Evolutionary conservation across 2,888 invertebrate species (phyloP).

Genomic region (Pterostichus madidus): DNA sequence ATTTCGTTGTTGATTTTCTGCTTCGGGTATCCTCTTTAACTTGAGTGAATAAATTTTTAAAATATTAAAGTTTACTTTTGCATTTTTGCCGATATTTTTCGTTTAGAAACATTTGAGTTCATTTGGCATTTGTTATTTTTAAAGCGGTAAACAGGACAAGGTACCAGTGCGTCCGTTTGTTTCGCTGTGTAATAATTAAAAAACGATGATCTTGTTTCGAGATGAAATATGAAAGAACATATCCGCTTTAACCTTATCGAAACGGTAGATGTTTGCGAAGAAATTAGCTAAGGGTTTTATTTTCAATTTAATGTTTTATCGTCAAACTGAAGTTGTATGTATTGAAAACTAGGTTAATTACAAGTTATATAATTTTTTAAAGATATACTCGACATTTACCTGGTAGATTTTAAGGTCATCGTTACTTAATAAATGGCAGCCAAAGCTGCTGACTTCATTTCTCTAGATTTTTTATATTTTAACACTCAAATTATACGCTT

Average conservation of each 20-base stretch:
- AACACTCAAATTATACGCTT: no score
- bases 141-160: slow-evolving; percentile 44
- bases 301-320: slow-evolving; percentile 52
- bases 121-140: slow-evolving; percentile 48
- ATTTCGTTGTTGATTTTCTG: not conserved
- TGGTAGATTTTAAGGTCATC: not conserved
- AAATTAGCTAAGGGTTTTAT: slow-evolving; percentile 54
- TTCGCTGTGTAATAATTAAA: slow-evolving; percentile 21
- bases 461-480: no score
- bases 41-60: slow-evolving; percentile 2
- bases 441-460: no score
- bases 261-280: slow-evolving; percentile 48
- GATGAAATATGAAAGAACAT: slow-evolving; percentile 40
- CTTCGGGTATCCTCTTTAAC: slow-evolving; percentile 9
- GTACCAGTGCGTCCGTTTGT: slow-evolving; percentile 15
- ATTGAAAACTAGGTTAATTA: slow-evolving; percentile 27
- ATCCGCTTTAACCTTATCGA: slow-evolving; percentile 58
- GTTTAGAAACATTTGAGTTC: slow-evolving; percentile 18
- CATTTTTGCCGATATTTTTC: slow-evolving; percentile 2
- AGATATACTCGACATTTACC: slow-evolving; percentile 26
- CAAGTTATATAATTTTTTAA: slow-evolving; percentile 42
- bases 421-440: not conserved
- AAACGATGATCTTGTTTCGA: slow-evolving; percentile 22
- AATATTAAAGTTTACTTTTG: slow-evolving; percentile 24
- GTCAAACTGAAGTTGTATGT: slow-evolving; percentile 6